A percentile compares a stretch with the other conserved stretches of the same genome.
These are phyloP conservation scores for Listronotus bonariensis DNA, from an alignment of 1,140 invertebrate species.

Conservation along the genomic window DNA sequence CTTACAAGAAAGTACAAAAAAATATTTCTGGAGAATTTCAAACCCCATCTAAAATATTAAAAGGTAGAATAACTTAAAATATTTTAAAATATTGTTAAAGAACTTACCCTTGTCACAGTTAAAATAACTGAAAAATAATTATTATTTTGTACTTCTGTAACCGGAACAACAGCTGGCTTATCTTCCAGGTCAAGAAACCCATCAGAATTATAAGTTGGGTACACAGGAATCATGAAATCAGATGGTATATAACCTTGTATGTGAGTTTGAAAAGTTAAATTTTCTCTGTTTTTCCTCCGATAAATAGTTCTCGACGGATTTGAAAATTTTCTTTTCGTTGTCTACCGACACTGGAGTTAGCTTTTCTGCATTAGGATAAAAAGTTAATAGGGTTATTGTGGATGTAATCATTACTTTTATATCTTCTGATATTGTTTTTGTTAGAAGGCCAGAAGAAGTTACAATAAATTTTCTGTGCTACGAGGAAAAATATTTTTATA, in stretches of 20 bases:
- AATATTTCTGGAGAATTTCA: constrained; percentile 24
- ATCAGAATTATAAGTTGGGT: constrained; percentile 20
- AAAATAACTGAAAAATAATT: constrained; percentile 28
- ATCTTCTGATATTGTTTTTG: constrained; percentile 6
- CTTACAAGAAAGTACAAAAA: constrained; percentile 34
- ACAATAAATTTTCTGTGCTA: too few relatives aligned
- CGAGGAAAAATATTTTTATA: too few relatives aligned
- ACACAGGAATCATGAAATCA: constrained; percentile 15
- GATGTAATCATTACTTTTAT: not conserved
- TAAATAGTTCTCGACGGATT: constrained; percentile 6
- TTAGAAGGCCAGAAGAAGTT: too few relatives aligned
- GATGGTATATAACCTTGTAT: constrained; percentile 20
- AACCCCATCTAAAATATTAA: constrained; percentile 32
- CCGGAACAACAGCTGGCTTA: not conserved
- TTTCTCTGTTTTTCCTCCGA: constrained; percentile 1
- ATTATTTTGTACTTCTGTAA: constrained; percentile 2
- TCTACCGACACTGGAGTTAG: too few relatives aligned
- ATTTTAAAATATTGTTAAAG: not conserved
- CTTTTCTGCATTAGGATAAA: constrained; percentile 6
- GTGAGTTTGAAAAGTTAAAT: not conserved
- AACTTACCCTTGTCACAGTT: constrained; percentile 28
- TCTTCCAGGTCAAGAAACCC: constrained; percentile 18
- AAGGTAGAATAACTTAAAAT: not conserved
- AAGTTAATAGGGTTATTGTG: not conserved
- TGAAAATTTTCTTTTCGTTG: not conserved